Conservation (phyloP, 1,140 invertebrate species). For the Ips typographus region DNA sequence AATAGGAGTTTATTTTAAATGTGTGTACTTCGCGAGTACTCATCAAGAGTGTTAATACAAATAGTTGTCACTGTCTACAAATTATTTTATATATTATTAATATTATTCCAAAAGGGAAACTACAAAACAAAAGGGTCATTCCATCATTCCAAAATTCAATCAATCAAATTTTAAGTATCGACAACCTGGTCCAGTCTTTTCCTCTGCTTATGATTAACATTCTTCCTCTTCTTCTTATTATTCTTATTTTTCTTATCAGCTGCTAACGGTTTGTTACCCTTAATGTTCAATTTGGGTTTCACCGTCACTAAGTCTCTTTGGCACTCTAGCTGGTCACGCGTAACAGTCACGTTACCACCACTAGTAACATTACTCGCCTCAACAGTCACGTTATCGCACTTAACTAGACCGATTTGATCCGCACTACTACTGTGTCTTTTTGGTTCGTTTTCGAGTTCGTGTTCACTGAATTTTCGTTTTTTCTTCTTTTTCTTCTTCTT, state of each 20-base stretch:
- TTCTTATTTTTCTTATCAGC: slow-evolving; percentile 43
- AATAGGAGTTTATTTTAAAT: not conserved
- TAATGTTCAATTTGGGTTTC: slow-evolving; percentile 40
- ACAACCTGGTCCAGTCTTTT: slow-evolving; percentile 45
- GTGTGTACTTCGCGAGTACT: slow-evolving; percentile 15
- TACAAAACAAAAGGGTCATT: slow-evolving; percentile 23
- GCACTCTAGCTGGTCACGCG: slow-evolving; percentile 49
- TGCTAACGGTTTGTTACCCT: slow-evolving; percentile 42
- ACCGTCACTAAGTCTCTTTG: slow-evolving; percentile 49
- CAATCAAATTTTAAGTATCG: slow-evolving; percentile 26
- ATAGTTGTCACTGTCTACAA: slow-evolving; percentile 21
- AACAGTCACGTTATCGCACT: slow-evolving; percentile 43
- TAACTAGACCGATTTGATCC: slow-evolving; percentile 40
- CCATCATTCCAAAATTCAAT: slow-evolving; percentile 20
- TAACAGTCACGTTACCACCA: slow-evolving; percentile 1
- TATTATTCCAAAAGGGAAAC: too few species aligned
- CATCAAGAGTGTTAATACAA: slow-evolving; percentile 32
- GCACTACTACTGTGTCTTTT: slow-evolving; percentile 40
- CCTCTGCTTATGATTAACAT: slow-evolving; percentile 38
- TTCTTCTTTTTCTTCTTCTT: slow-evolving; percentile 50
- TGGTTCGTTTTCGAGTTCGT: slow-evolving; percentile 42
- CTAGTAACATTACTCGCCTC: slow-evolving; percentile 19
- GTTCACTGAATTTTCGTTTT: slow-evolving; percentile 47
- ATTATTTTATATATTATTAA: not conserved
- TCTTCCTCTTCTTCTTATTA: slow-evolving; percentile 45